Conservation (phyloP, 2,113 vertebrate species). For the Oplegnathus fasciatus region DNA sequence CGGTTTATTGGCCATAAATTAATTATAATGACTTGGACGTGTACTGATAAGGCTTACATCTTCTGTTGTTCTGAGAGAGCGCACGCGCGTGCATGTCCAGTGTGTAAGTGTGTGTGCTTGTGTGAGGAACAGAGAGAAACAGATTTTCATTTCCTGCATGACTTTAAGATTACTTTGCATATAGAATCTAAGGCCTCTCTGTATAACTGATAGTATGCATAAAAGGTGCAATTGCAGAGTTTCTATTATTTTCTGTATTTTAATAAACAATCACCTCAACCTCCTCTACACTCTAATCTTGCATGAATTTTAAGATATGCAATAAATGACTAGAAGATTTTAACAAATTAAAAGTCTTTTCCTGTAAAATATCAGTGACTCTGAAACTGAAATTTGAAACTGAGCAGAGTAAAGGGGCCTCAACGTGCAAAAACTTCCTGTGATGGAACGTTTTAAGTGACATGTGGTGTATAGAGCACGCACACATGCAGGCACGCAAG, state of each 20-base stretch:
- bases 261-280: not conserved
- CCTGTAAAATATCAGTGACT: not conserved
- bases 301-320: not conserved
- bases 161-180: conserved; percentile 8
- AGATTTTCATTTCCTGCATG: conserved; percentile 32
- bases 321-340: not conserved
- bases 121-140: not conserved
- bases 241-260: not conserved
- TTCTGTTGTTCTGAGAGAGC: conserved; percentile 1
- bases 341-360: not conserved
- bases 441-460: conserved; percentile 51
- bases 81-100: not conserved
- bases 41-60: conserved; percentile 6
- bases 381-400: conserved; percentile 13
- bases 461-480: conserved; percentile 21
- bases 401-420: conserved; percentile 9
- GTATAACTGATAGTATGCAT: not conserved
- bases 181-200: not conserved
- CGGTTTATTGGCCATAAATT: conserved; percentile 37
- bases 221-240: not conserved
- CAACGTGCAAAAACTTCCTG: conserved; percentile 53
- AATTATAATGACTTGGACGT: not conserved
- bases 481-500: not conserved
- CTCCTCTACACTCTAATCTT: not conserved
- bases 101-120: not conserved